Evolutionary conservation across 2,888 invertebrate species (phyloP).

Genomic region (Plagodis dolabraria): DNA sequence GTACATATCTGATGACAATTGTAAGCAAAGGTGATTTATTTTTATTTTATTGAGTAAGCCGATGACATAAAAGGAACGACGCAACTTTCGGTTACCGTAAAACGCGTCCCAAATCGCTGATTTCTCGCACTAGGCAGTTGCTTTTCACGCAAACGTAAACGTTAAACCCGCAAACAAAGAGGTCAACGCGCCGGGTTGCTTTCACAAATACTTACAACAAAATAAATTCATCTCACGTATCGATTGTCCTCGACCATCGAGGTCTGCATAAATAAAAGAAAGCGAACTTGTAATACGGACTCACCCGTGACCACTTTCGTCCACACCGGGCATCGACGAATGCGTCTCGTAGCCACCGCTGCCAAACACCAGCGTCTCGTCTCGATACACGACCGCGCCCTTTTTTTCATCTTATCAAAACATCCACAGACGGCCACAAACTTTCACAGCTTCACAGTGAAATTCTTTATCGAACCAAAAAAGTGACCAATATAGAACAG

Average conservation of each 20-base stretch:
- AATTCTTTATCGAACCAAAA: conserved; percentile 1
- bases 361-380: conserved; percentile 1
- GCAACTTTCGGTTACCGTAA: conserved; percentile 56
- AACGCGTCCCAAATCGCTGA: conserved; percentile 74
- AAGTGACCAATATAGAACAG: background rate
- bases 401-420: conserved; percentile 25
- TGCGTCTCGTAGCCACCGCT: conserved; percentile 1
- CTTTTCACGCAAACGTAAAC: conserved; percentile 77
- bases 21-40: background rate
- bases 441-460: conserved; percentile 14
- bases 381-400: conserved; percentile 22
- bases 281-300: conserved; percentile 76
- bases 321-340: conserved; percentile 37
- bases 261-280: conserved; percentile 81
- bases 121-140: conserved; percentile 57
- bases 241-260: conserved; percentile 80
- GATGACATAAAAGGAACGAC: conserved; percentile 45
- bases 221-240: conserved; percentile 85
- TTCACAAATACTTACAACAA: conserved; percentile 80
- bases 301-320: conserved; percentile 70
- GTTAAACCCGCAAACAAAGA: conserved; percentile 64
- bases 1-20: background rate
- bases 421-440: conserved; percentile 7
- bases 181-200: conserved; percentile 80
- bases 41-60: conserved; percentile 38